Evolutionary conservation across 2,797 vertebrate species (phyloP).

Genomic region (Botia kubotai): DNA sequence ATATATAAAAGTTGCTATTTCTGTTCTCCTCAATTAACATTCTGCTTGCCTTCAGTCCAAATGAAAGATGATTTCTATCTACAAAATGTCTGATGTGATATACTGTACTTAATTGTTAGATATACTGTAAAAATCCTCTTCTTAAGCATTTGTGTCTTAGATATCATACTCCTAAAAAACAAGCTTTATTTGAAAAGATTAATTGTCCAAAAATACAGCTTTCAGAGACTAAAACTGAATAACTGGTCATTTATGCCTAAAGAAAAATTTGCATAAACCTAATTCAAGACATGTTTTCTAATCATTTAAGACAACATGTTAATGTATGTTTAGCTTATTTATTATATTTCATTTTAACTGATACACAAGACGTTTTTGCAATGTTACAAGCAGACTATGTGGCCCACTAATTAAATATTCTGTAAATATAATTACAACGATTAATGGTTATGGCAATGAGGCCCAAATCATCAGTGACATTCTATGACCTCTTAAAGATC

Average conservation of each 20-base stretch:
- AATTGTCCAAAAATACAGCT: too few relatives aligned
- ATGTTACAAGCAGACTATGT: not conserved
- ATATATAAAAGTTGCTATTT: conserved; percentile 31
- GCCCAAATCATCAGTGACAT: not conserved
- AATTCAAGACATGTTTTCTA: too few relatives aligned
- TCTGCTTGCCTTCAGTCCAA: conserved; percentile 8
- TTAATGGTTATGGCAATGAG: too few relatives aligned
- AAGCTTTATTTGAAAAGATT: not conserved
- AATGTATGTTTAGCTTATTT: too few relatives aligned
- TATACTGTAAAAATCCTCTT: not conserved
- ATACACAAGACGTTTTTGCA: too few relatives aligned
- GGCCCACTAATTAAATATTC: too few relatives aligned
- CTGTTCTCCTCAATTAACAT: not conserved
- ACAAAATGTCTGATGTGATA: not conserved
- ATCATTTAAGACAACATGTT: too few relatives aligned
- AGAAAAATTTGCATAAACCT: too few relatives aligned
- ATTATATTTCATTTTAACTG: too few relatives aligned
- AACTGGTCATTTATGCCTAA: too few relatives aligned
- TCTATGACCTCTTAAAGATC: not conserved
- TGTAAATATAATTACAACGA: too few relatives aligned
- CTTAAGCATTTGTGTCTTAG: not conserved
- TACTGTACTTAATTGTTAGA: not conserved
- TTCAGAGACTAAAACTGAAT: too few relatives aligned
- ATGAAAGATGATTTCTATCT: not conserved
- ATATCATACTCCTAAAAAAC: not conserved